phyloP scores from a whole-genome alignment of 2,888 invertebrate genomes.

The Synanthedon vespiformis region DNA sequence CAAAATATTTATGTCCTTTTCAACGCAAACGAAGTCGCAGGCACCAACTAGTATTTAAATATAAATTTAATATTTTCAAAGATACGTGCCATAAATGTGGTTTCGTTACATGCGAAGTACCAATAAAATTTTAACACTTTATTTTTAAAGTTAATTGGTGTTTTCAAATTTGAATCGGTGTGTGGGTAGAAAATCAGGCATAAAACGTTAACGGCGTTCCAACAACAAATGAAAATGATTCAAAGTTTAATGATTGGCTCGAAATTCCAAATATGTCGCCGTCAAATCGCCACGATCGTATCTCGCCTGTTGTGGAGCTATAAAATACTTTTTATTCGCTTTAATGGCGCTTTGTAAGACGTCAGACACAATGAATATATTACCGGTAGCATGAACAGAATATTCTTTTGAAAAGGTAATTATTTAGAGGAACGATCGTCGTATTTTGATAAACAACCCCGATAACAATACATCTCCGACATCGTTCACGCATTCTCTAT shows the following conservation, averaged over 20 bases:
- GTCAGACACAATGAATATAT: conserved; percentile 68
- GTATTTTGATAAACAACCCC: conserved; percentile 62
- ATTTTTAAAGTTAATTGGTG: conserved; percentile 33
- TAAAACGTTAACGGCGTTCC: conserved; percentile 21
- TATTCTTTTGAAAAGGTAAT: conserved; percentile 64
- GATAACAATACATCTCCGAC: conserved; percentile 68
- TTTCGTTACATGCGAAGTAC: conserved; percentile 15
- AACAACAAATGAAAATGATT: conserved; percentile 43
- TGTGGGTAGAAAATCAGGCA: conserved; percentile 21
- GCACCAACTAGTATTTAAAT: too few relatives aligned
- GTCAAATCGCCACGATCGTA: conserved; percentile 30
- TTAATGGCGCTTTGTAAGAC: conserved; percentile 58
- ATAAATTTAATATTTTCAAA: too few relatives aligned
- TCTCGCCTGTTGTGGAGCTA: conserved; percentile 30
- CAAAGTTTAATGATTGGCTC: conserved; percentile 25
- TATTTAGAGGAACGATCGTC: conserved; percentile 64
- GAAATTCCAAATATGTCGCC: conserved; percentile 37
- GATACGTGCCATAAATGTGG: conserved; percentile 5
- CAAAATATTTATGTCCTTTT: too few relatives aligned
- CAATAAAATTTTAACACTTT: conserved; percentile 27
- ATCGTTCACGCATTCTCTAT: conserved; percentile 68
- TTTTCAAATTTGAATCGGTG: conserved; percentile 13
- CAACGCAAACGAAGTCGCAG: too few relatives aligned
- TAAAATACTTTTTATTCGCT: conserved; percentile 60
- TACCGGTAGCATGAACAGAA: conserved; percentile 57